These are phyloP conservation scores for Pteronotus mesoamericanus DNA, from an alignment of 2,797 vertebrate genomes.

Conservation along the genomic window DNA sequence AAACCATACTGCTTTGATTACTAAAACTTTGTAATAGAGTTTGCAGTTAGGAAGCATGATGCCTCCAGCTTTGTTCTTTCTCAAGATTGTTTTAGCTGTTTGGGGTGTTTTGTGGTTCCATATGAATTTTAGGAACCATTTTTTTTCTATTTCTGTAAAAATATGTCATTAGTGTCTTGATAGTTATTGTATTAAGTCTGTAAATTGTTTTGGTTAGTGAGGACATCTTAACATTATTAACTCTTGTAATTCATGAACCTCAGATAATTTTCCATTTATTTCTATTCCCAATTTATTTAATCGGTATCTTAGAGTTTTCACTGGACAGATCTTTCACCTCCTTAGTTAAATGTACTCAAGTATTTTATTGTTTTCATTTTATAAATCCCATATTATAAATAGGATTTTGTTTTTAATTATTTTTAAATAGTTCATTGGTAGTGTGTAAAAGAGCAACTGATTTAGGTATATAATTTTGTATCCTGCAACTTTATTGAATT, in stretches of 20 bases:
- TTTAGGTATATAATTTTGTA: not conserved
- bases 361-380: not conserved
- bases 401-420: not conserved
- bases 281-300: not conserved
- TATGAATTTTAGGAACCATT: too few species aligned
- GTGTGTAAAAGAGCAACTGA: not conserved
- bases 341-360: not conserved
- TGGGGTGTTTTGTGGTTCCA: too few species aligned
- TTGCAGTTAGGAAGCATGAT: too few species aligned
- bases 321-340: too few species aligned
- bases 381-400: too few species aligned
- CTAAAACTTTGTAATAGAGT: too few species aligned
- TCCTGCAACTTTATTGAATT: not conserved
- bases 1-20: too few species aligned
- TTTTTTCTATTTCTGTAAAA: not conserved
- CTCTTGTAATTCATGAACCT: not conserved
- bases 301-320: not conserved
- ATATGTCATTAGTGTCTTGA: not conserved
- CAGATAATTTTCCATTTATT: not conserved
- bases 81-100: too few species aligned
- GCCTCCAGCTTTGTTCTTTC: too few species aligned
- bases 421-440: not conserved
- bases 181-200: not conserved
- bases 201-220: not conserved
- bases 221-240: not conserved